phyloP scores from a whole-genome alignment of 1,140 invertebrate species.

The Ladona fulva region DNA sequence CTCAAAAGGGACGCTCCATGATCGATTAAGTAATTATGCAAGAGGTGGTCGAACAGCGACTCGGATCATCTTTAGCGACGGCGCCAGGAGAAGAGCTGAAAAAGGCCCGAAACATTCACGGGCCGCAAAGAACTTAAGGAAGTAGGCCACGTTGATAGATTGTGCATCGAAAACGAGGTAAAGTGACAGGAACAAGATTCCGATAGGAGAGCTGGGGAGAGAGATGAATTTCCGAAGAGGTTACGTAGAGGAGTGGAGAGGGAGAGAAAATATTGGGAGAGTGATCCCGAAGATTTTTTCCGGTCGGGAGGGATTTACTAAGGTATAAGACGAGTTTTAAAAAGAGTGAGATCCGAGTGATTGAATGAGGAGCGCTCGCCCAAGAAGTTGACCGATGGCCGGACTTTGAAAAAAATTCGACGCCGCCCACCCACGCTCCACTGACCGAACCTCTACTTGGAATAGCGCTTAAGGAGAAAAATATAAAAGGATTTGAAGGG shows the following conservation, averaged over 20 bases:
- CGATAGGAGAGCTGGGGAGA: not conserved
- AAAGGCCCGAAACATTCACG: not conserved
- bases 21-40: conserved; percentile 7
- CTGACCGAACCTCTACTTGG: too few relatives aligned
- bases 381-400: not conserved
- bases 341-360: not conserved
- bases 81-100: not conserved
- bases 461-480: too few relatives aligned
- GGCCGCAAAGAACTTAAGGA: not conserved
- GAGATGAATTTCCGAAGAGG: not conserved
- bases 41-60: not conserved
- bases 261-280: not conserved
- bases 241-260: not conserved
- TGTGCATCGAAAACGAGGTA: not conserved
- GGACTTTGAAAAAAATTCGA: not conserved
- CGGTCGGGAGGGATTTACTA: not conserved
- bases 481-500: too few relatives aligned
- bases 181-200: not conserved
- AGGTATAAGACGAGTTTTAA: not conserved
- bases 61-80: not conserved
- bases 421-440: too few relatives aligned
- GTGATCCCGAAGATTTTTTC: not conserved
- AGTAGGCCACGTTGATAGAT: not conserved
- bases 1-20: not conserved
- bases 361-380: not conserved